Base-by-base conservation (phyloP, 2,888 invertebrate species). In the Sclerodermus sp. region DNA sequence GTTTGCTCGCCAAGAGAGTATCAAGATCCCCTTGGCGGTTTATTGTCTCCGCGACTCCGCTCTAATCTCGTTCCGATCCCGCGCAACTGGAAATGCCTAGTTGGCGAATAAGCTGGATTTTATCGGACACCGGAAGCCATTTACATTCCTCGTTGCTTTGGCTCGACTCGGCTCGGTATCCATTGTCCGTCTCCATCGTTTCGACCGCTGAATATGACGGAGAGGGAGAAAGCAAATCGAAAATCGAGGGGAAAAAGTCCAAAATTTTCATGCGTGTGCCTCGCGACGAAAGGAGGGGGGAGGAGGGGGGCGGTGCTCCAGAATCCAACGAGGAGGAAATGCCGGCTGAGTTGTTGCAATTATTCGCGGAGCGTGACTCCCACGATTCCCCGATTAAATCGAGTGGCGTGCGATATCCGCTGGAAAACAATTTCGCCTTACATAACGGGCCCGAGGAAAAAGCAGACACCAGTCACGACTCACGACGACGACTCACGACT, bases 341-440 rank as follows among this genome's bases (percentile, higher is more conserved):
- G n/a, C n/a, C n/a, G n/a, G n/a, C n/a, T n/a, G n/a, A n/a, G n/a
- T n/a, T n/a, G n/a, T n/a, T n/a, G 45, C 59, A 51, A 62, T 63
- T 63, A 54, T 47, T 23, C 45, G 34, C 43, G 46, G 37, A 50
- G 52, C 58, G 48, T 53, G 46, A 63, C 63, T 63, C 63, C 55
- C 63, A 63, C 63, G 64, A 62, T 59, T 14, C 13, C 42, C 39
- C n/a, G 43, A 16, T 36, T 47, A 30, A 29, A 51, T 47, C 15
- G 42, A 36, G 31, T 37, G 43, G 38, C 42, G 14, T 14, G 41
- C 53, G 55, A 52, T 57, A 55, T 49, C 51, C 57, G 49, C 55
- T 62, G 54, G 55, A 60, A 52, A 58, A 60, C 52, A 58, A 60
- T 60, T 60, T 55, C 47, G 53, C 52, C 55, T 62, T 62, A 60